These are phyloP conservation scores for Drosophila birchii DNA, from an alignment of 2,888 invertebrate species.

Conservation along the genomic window DNA sequence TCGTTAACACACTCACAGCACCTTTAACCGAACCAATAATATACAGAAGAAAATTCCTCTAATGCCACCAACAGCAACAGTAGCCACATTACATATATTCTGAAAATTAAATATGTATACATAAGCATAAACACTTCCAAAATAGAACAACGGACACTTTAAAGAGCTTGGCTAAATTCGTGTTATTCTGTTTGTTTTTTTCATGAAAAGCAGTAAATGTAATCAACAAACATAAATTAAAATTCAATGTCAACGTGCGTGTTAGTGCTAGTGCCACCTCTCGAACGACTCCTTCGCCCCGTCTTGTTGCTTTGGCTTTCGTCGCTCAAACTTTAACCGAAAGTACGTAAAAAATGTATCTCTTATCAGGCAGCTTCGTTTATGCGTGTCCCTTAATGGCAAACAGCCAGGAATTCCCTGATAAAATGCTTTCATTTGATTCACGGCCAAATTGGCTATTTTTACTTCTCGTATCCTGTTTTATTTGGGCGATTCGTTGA, in stretches of 20 bases:
- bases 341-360: slow-evolving; percentile 76
- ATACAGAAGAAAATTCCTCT: slow-evolving; percentile 38
- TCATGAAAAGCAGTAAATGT: slow-evolving; percentile 21
- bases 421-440: slow-evolving; percentile 53
- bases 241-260: slow-evolving; percentile 49
- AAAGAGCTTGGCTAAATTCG: slow-evolving; percentile 28
- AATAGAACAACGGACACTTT: background rate
- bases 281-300: slow-evolving; percentile 25
- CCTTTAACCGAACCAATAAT: slow-evolving; percentile 46
- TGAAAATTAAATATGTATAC: slow-evolving; percentile 13
- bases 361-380: slow-evolving; percentile 67
- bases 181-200: slow-evolving; percentile 11
- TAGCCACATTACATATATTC: slow-evolving; percentile 29
- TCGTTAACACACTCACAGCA: slow-evolving; percentile 78
- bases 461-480: slow-evolving; percentile 25
- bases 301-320: slow-evolving; percentile 50
- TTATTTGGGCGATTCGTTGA: slow-evolving; percentile 11
- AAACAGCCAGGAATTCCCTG: slow-evolving; percentile 41
- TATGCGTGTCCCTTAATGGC: slow-evolving; percentile 59
- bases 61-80: slow-evolving; percentile 43
- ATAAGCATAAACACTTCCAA: slow-evolving; percentile 1
- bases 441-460: slow-evolving; percentile 30
- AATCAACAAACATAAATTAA: slow-evolving; percentile 20
- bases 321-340: slow-evolving; percentile 54
- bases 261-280: slow-evolving; percentile 45